Conservation (phyloP, 2,888 invertebrate genomes). For the Elegia similella region DNA sequence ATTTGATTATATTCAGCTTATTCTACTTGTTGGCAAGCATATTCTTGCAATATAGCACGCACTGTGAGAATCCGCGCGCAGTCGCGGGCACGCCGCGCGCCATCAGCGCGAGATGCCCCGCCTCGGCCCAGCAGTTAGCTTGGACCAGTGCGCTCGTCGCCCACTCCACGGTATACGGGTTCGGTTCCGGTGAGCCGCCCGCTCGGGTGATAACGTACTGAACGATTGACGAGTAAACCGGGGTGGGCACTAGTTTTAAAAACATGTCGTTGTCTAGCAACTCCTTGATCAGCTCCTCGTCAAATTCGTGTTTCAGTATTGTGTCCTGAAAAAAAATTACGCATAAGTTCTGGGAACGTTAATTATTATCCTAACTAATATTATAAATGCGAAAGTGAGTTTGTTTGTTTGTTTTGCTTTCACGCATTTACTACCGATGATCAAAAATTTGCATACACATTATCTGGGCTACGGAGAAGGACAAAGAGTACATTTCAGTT, state of each 20-base stretch:
- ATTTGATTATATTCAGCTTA: slow-evolving; percentile 1
- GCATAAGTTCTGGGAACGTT: too few species aligned
- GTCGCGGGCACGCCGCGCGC: slow-evolving; percentile 52
- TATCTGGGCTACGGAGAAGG: too few species aligned
- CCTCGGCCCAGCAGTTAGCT: slow-evolving; percentile 59
- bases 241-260: slow-evolving; percentile 55
- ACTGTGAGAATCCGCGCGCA: slow-evolving; percentile 61
- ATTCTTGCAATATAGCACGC: slow-evolving; percentile 54
- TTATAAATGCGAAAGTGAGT: too few species aligned
- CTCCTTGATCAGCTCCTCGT: slow-evolving; percentile 59
- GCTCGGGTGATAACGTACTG: slow-evolving; percentile 51
- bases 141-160: slow-evolving; percentile 50
- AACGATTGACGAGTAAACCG: slow-evolving; percentile 52
- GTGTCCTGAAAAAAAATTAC: slow-evolving; percentile 44
- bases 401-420: too few species aligned
- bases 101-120: slow-evolving; percentile 60
- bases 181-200: slow-evolving; percentile 29
- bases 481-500: too few species aligned
- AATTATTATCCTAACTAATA: too few species aligned
- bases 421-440: too few species aligned
- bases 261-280: slow-evolving; percentile 63
- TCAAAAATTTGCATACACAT: too few species aligned
- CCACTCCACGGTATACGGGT: slow-evolving; percentile 51
- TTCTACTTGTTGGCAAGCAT: slow-evolving; percentile 34
- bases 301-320: slow-evolving; percentile 47